Base-by-base conservation (phyloP, 2,888 invertebrate species). In the Cheilosia soror region DNA sequence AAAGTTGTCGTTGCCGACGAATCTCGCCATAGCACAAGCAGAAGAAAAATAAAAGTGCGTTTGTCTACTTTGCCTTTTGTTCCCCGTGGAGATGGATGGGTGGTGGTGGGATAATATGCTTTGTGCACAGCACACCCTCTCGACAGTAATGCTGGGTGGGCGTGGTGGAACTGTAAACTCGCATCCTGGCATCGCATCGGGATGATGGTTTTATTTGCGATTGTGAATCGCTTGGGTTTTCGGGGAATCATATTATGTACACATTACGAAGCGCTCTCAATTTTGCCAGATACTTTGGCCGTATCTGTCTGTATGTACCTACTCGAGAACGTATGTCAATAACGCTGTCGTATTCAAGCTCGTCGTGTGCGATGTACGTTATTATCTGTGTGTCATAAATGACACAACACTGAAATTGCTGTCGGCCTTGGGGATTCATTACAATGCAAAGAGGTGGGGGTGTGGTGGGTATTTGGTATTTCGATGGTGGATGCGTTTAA, bases 351-450 rank as follows among this genome's bases (percentile, higher is more conserved):
- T 51, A n/a, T 33, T 66, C 65, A 47, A 42, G 68, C 77, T 53
- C 60, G 57, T 79, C 69, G 73, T 75, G 73, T 84, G 79, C 84
- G 83, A 77, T 82, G 77, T 79, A 58, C 66, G 69, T 76, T 84
- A 84, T 84, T 84, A 84, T 80, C 84, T 84, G 79, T 84, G 69
- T 80, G 85, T 81, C 85, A 85, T 81, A 81, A 81, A 85, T 77
- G 85, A 75, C 81, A 77, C 71, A 80, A 72, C 60, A 85, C 76
- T 72, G 76, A 72, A 81, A 85, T 85, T 81, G 76, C 68, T 81
- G 76, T 25, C 76, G 81, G 85, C 85, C 81, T 85, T 81, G 80
- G 81, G 85, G 81, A 81, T 81, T 85, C 85, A 85, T 85, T 85
- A 80, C 65, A 60, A 53, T 71, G 60, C 53, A 47, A 75, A 75